Evolutionary conservation across 2,113 vertebrate genomes (phyloP).

Genomic region (Leuciscus idus): DNA sequence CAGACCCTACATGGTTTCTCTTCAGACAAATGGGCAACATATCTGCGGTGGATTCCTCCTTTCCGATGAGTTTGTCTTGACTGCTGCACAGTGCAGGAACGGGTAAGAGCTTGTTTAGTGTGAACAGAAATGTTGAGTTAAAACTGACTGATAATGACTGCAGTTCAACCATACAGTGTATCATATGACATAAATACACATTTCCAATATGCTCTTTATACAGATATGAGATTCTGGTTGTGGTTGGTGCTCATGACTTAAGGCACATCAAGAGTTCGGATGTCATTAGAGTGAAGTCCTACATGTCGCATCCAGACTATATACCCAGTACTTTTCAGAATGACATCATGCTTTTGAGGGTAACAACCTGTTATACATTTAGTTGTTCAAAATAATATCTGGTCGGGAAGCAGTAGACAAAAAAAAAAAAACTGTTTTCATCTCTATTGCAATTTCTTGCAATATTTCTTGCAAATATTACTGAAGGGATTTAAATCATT

Average conservation of each 20-base stretch:
- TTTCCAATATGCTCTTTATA: not conserved
- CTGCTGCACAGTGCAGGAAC: constrained; percentile 66
- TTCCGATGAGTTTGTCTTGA: constrained; percentile 74
- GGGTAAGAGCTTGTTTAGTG: not conserved
- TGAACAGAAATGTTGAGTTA: not conserved
- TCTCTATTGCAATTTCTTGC: not conserved
- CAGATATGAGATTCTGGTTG: not conserved
- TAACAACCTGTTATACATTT: not conserved
- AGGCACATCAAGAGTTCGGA: not conserved
- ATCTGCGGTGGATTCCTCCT: constrained; percentile 76
- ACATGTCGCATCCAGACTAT: not conserved
- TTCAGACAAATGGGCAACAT: constrained; percentile 57
- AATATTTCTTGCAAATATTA: too few species aligned
- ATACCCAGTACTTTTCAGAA: fast-evolving
- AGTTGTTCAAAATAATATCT: not conserved
- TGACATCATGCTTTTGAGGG: constrained; percentile 47
- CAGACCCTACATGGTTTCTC: not conserved
- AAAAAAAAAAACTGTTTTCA: not conserved
- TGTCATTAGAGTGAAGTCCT: not conserved
- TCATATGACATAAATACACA: not conserved
- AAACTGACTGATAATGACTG: not conserved
- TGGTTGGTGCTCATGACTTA: constrained; percentile 27
- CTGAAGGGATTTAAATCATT: too few species aligned
- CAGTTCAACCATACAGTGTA: not conserved
- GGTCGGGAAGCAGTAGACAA: not conserved